Evolutionary conservation across 1,140 invertebrate species (phyloP), one percentile per base, ranked within the genome.

Genomic region (Drosophila pallidifrons): DNA sequence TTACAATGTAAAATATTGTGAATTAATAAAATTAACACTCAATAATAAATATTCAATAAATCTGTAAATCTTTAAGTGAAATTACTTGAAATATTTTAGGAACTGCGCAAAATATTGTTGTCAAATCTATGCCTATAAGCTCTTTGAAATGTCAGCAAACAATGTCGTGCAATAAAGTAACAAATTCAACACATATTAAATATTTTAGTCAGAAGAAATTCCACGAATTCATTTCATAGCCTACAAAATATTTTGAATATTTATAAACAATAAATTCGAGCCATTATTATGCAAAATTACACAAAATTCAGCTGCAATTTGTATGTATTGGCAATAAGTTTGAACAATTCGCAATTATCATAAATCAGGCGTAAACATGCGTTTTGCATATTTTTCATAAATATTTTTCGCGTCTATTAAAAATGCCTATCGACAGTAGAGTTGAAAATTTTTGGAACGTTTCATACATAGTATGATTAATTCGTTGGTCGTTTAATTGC

Each of bases 261-360:
- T 49, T 49, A 32, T 32, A 32, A 15, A 15, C 51, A 54, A 32
- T 54, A 35, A 54, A 32, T 35, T 32, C 13, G 30, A 2, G 35
- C 35, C 7, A 10, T 38, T 38, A 32, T 54, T 32, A 13, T 15
- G 7, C n/a, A 35, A 15, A 54, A 54, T 32, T 54, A 15, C 1
- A n/a, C 49, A n/a, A 15, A 54, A 13, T 4, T 54, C 7, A 5
- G 11, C 43, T 45, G 46, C 20, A 41, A 59, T 51, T 73, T 55
- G 49, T 41, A 35, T 41, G 38, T 11, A 41, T 43, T 8, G 35
- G 11, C 47, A 38, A 41, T 41, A 52, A 67, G 11, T 73, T 72
- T 11, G 51, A 67, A 67, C 55, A 65, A 65, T 78, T 78, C 61
- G 55, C 49, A 78, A 78, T 78, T 71, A 75, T 35, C 60, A 75